Evolutionary conservation across 2,797 vertebrate species (phyloP).

Genomic region (Gorsachius magnificus): DNA sequence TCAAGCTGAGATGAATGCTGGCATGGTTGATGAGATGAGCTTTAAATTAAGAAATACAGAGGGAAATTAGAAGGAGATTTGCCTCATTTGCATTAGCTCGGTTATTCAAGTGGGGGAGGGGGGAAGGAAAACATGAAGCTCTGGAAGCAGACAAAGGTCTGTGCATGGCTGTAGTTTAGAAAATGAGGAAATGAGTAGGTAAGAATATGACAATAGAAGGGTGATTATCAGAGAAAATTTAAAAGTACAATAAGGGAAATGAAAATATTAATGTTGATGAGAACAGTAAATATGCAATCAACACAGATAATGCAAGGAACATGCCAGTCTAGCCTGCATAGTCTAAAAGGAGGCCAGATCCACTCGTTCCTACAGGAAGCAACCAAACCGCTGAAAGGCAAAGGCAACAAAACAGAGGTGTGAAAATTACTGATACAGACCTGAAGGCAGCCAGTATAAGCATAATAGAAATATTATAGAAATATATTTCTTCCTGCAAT

Average conservation of each 20-base stretch:
- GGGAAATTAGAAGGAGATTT: neutral
- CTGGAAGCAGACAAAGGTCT: neutral
- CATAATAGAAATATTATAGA: neutral
- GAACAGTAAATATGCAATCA: slow-evolving; percentile 12
- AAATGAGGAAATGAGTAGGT: neutral
- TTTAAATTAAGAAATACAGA: neutral
- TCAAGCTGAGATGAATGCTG: neutral
- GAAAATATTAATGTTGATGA: slow-evolving; percentile 31
- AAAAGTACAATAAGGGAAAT: slow-evolving; percentile 22
- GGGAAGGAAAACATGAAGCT: neutral
- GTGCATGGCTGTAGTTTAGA: neutral
- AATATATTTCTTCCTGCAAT: neutral
- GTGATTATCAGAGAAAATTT: slow-evolving; percentile 10
- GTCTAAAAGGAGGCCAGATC: neutral
- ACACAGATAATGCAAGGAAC: neutral
- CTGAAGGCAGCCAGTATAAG: neutral
- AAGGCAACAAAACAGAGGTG: neutral
- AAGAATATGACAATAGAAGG: neutral
- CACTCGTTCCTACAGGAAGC: neutral
- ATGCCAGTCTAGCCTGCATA: neutral
- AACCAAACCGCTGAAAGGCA: neutral
- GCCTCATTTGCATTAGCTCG: neutral
- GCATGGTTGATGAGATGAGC: neutral
- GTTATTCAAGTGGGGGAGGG: neutral
- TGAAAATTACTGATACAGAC: neutral